Percentiles rank a stretch among this genome's conserved stretches.
Conservation (phyloP, 2,113 vertebrate genomes). For the Garra rufa region DNA sequence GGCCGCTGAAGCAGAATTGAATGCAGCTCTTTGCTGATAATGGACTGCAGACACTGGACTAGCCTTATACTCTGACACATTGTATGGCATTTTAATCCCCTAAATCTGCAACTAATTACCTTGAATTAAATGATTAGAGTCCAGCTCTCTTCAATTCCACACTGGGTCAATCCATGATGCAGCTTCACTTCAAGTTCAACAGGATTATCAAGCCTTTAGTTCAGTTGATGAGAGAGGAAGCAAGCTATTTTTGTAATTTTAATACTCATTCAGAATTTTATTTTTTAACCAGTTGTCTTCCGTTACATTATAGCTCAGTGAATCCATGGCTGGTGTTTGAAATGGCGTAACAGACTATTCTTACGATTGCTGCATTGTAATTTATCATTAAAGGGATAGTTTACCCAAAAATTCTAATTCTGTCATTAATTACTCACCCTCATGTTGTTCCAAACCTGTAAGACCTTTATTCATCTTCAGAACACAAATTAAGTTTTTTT, state of each 20-base stretch:
- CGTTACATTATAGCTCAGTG: not conserved
- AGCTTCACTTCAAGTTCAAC: slow-evolving; percentile 30
- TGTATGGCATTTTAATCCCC: slow-evolving; percentile 66
- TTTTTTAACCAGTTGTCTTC: not conserved
- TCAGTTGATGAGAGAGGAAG: not conserved
- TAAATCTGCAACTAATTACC: slow-evolving; percentile 69
- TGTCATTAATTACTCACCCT: too few species aligned
- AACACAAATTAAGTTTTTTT: too few species aligned
- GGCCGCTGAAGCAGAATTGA: not conserved
- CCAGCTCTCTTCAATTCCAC: not conserved
- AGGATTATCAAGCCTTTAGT: slow-evolving; percentile 24
- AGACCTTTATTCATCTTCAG: too few species aligned
- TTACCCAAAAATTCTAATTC: too few species aligned
- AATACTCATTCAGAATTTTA: not conserved
- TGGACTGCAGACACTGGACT: slow-evolving; percentile 25
- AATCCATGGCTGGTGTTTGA: not conserved
- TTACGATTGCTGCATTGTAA: not conserved
- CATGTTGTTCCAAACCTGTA: too few species aligned
- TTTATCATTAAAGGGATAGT: not conserved
- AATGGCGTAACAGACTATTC: not conserved
- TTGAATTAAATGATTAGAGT: slow-evolving; percentile 65
- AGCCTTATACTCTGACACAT: slow-evolving; percentile 48
- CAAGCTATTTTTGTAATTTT: not conserved
- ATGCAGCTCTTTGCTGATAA: not conserved
- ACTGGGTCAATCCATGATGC: slow-evolving; percentile 25